Evolutionary conservation across 2,888 invertebrate species (phyloP).

Genomic region (Spicauda simplicius): DNA sequence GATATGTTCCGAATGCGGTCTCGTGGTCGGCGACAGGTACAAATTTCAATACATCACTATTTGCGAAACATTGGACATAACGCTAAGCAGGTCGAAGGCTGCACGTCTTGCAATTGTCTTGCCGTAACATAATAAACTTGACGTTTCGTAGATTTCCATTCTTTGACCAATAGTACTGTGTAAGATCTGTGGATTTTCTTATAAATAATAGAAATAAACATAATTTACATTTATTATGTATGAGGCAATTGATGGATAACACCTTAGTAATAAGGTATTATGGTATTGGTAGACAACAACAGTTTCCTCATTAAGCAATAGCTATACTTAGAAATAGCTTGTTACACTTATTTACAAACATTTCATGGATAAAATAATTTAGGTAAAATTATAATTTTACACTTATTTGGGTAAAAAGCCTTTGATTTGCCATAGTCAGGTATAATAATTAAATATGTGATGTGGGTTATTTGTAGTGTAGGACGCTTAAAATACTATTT

Average conservation of each 20-base stretch:
- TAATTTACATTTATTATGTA: not conserved
- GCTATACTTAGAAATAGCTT: too few species aligned
- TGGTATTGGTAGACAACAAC: too few species aligned
- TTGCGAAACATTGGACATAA: constrained; percentile 59
- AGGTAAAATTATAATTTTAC: too few species aligned
- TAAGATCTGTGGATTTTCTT: not conserved
- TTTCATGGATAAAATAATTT: too few species aligned
- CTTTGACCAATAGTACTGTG: not conserved
- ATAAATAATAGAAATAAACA: not conserved
- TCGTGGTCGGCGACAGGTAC: constrained; percentile 99
- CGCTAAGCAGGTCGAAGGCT: constrained; percentile 27
- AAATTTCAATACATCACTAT: constrained; percentile 31
- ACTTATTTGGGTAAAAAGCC: too few species aligned
- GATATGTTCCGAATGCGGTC: constrained; percentile 99
- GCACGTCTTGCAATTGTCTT: constrained; percentile 13
- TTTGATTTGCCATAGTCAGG: too few species aligned
- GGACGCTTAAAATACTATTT: not conserved
- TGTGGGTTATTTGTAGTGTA: too few species aligned
- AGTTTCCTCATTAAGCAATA: too few species aligned
- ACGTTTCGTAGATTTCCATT: not conserved
- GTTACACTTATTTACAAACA: too few species aligned
- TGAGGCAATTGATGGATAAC: not conserved
- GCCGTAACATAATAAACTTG: constrained; percentile 5
- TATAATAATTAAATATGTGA: too few species aligned
- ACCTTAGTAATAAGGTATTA: not conserved